Base-by-base conservation (phyloP, 2,888 invertebrate species). In the Limnephilus lunatus region DNA sequence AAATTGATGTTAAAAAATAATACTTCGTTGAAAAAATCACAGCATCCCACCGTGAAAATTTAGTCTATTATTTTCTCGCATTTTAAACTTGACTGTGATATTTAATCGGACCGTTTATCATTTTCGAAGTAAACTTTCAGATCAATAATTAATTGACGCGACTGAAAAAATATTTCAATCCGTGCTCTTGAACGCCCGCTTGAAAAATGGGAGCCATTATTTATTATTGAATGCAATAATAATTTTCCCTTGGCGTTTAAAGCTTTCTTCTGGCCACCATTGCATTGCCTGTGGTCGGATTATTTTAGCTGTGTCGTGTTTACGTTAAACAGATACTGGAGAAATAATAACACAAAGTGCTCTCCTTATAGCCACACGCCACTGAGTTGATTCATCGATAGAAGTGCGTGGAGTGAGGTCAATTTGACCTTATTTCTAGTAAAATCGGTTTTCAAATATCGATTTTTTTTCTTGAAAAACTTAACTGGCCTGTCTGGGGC, bases 301-400 rank as follows among this genome's bases (percentile, higher is more conserved):
- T 83, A 83, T 83, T 83, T 83, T 83, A 25, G 83, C 35, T 31
- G 32, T n/a, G 83, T 35, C 35, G 83, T 35, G 83, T 35, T 83
- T 83, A 83, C 83, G n/a, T 35, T 35, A 35, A 83, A 83, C 83
- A 83, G 83, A 83, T 83, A 83, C 35, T 25, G 31, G 9, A 39
- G 35, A 83, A 83, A 35, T 32, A 83, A 83, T 83, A 83, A 35
- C 25, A 83, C 83, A 35, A 35, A 35, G 32, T 35, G 35, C 35
- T 35, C 35, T 19, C 35, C n/a, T 68, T n/a, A 9, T 68, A 68
- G 68, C 68, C 68, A 68, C n/a, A 53, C 53, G 25, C 68, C 9
- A n/a, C 68, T 2, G 25, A 68, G 9, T n/a, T 7, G 68, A 2
- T 9, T 7, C 1, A 25, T 68, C 68, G 25, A 25, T 68, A 25